Base-by-base conservation (phyloP, 2,888 invertebrate species). In the Mimumesa dahlbomi region DNA sequence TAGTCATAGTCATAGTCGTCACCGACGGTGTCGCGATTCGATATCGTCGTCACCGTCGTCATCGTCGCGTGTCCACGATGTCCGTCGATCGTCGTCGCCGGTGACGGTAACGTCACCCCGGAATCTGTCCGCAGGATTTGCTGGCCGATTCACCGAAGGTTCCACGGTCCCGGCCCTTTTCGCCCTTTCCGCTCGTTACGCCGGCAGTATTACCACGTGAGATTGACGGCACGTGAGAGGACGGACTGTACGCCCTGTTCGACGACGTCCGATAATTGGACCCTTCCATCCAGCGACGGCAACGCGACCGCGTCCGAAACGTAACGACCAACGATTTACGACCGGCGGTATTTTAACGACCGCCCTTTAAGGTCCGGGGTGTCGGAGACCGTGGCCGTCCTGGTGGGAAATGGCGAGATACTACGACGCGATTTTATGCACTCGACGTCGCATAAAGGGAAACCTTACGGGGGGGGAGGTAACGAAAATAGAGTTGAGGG, bases 261-360 rank as follows among this genome's bases (percentile, higher is more conserved):
- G 64, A 68, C 61, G 46, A 45, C 38, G 62, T 52, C 59, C 70
- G 69, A 64, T 77, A 77, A 77, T 77, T 77, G 77, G 73, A 73
- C 61, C 66, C 31, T 67, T 62, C 49, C 58, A 42, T 34, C 43
- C 36, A 25, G 31, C 16, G 2, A n/a, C 21, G 22, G 4, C 42
- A 29, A 21, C 63, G 57, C 43, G 42, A 58, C 58, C 49, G 42
- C 42, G 34, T 19, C 59, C 62, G 61, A 66, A 70, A 67, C 53
- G 59, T 75, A 75, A 78, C 75, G 73, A 66, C 59, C 53, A 34
- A 14, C 56, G 72, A 78, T 78, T 75, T 78, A 78, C 75, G 78
- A 59, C 25, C 50, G 48, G 22, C 14, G n/a, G 57, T 66, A 43
- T 64, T 78, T 73, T 72, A 73, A 73, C 78, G 75, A 69, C 31